phyloP scores from a whole-genome alignment of 2,888 invertebrate genomes.

The Salticus scenicus region DNA sequence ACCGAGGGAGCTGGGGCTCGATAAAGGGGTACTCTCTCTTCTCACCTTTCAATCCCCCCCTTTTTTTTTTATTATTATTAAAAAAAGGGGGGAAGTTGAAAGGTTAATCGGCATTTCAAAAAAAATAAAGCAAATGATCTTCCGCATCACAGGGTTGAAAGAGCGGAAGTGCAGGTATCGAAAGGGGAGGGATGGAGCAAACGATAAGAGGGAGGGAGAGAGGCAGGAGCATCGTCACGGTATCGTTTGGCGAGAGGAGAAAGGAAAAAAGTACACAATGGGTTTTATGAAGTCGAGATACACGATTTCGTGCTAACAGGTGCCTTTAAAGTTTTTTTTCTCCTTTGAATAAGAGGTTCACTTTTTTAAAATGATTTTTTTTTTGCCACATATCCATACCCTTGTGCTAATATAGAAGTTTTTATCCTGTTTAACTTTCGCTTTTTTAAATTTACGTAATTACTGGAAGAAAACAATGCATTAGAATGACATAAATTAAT shows the following conservation, averaged over 20 bases:
- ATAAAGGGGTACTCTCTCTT: not conserved
- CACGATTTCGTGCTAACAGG: slow-evolving; percentile 47
- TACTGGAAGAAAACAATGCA: too few relatives aligned
- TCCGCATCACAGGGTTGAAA: slow-evolving; percentile 14
- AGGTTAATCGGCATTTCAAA: slow-evolving; percentile 24
- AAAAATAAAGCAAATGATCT: slow-evolving; percentile 7
- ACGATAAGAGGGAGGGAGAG: slow-evolving; percentile 18
- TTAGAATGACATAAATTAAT: too few relatives aligned
- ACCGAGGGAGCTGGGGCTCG: not conserved
- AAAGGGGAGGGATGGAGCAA: slow-evolving; percentile 16
- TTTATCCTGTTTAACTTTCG: too few relatives aligned
- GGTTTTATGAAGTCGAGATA: slow-evolving; percentile 41
- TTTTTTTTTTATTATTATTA: not conserved
- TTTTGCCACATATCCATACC: too few relatives aligned
- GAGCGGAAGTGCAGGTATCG: slow-evolving; percentile 5
- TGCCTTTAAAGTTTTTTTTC: too few relatives aligned
- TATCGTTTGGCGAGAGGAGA: slow-evolving; percentile 1
- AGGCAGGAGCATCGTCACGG: slow-evolving; percentile 5
- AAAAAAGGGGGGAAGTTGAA: slow-evolving; percentile 16
- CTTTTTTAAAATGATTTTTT: too few relatives aligned
- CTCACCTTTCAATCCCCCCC: not conserved
- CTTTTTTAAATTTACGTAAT: too few relatives aligned
- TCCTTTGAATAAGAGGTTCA: too few relatives aligned
- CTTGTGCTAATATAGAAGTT: too few relatives aligned
- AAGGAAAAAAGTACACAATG: slow-evolving; percentile 66